Conservation (phyloP, 2,113 vertebrate genomes). For the Urocitellus parryii region DNA sequence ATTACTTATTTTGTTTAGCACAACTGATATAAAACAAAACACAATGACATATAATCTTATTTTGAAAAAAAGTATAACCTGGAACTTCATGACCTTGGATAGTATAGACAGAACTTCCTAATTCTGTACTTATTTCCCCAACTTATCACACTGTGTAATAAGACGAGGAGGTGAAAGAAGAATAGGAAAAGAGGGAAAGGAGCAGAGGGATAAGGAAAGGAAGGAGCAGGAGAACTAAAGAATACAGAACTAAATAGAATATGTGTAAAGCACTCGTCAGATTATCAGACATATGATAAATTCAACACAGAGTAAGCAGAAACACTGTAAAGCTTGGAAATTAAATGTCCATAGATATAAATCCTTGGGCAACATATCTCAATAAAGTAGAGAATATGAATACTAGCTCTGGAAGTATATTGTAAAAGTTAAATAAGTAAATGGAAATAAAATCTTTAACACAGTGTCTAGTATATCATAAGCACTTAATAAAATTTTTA, state of each 20-base stretch:
- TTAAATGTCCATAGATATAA: neutral
- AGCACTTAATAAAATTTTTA: neutral
- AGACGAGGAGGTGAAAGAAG: neutral
- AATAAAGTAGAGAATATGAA: neutral
- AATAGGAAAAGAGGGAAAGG: neutral
- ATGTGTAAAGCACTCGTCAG: neutral
- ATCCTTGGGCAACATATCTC: neutral
- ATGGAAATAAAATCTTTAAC: neutral
- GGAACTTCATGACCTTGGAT: too few species aligned
- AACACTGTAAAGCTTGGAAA: neutral
- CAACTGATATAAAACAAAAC: conserved; percentile 2
- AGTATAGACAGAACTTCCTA: neutral
- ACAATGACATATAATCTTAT: neutral
- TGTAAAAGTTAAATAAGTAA: neutral
- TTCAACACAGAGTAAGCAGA: neutral
- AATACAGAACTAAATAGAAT: neutral
- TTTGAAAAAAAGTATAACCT: neutral
- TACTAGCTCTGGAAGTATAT: neutral
- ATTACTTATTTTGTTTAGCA: neutral
- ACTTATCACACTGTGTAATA: neutral
- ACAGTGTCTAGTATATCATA: neutral
- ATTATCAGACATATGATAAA: neutral
- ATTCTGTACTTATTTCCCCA: neutral
- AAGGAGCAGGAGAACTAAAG: neutral
- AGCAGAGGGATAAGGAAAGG: neutral